These are phyloP conservation scores for Lepidurus apus DNA, from an alignment of 1,140 invertebrate genomes.

Conservation along the genomic window DNA sequence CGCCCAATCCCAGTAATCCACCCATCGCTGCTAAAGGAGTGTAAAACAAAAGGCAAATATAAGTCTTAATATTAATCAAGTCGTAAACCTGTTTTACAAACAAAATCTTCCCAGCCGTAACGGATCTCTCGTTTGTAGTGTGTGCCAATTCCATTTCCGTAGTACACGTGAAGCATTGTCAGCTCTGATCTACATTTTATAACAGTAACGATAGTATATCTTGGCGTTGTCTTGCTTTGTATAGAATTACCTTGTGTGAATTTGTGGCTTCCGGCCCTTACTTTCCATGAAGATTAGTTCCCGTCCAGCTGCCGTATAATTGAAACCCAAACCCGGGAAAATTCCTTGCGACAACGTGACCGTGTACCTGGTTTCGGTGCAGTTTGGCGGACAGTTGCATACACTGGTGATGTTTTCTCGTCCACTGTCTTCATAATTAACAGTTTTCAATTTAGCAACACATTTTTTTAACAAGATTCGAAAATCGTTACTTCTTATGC, in stretches of 20 bases:
- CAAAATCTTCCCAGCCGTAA: constrained; percentile 27
- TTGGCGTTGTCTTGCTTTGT: not conserved
- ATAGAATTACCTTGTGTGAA: not conserved
- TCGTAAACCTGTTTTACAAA: constrained; percentile 23
- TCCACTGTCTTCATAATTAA: not conserved
- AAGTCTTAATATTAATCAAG: too few relatives aligned
- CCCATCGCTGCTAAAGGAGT: constrained; percentile 35
- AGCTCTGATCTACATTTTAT: constrained; percentile 26
- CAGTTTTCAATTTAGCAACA: not conserved
- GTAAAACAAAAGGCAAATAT: too few relatives aligned
- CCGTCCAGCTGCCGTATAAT: not conserved
- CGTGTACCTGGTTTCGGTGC: not conserved
- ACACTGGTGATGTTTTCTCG: not conserved
- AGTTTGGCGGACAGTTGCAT: not conserved
- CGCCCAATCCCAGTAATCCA: constrained; percentile 34
- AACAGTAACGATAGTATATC: not conserved
- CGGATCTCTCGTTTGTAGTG: constrained; percentile 30
- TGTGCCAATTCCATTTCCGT: constrained; percentile 10
- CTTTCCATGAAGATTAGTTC: not conserved
- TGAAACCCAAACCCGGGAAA: not conserved
- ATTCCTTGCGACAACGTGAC: not conserved
- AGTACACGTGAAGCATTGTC: constrained; percentile 29
- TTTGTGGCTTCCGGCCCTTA: not conserved
- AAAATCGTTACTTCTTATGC: too few relatives aligned
- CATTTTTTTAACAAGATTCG: too few relatives aligned